Base-by-base conservation (phyloP, 2,797 vertebrate genomes). In the Sorex maritimensis region DNA sequence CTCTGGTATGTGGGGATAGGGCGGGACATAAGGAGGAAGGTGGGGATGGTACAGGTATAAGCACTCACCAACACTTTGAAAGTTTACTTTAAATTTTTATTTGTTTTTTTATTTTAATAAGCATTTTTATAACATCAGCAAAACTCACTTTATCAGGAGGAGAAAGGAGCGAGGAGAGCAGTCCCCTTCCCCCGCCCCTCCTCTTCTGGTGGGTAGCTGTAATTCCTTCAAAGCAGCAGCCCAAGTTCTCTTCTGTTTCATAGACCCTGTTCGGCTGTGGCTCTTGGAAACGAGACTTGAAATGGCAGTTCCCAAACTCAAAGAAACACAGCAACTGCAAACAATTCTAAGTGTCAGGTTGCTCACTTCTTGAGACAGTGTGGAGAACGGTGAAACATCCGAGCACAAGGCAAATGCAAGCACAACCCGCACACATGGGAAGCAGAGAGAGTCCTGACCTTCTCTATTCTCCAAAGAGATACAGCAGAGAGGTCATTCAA, bases 31-130 rank as follows among this genome's bases (percentile, higher is more conserved):
- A 55, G 52, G 12, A 41, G 49, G 26, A 49, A n/a, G 5, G n/a
- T 13, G 5, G 77, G 61, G 49, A 83, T 55, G 52, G 17, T 14
- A 65, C 61, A 65, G 10, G 41, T 28, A 23, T 55, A 2, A 12
- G 2, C 4, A 12, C 68, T 30, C 55, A 28, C 15, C 67, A 21
- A 72, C 49, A 78, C 10, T 55, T 21, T 68, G 28, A 81, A 6
- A 41, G 75, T 88, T 86, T 75, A 78, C 21, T 81, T 7, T 44
- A 3, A 7, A 3, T 26, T 28, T 52, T 89, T 63, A 44, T 58
- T 46, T 28, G 3, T 68, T 86, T 69, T 75, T 41, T 44, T 78
- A 72, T 92, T 86, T 93, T 85, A 88, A 7, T 84, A 77, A 86
- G 44, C 38, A 69, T n/a, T 55, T 24, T 82, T 28, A 72, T 9